Conservation (phyloP, 2,888 invertebrate genomes). For the Monopis laevigella region DNA sequence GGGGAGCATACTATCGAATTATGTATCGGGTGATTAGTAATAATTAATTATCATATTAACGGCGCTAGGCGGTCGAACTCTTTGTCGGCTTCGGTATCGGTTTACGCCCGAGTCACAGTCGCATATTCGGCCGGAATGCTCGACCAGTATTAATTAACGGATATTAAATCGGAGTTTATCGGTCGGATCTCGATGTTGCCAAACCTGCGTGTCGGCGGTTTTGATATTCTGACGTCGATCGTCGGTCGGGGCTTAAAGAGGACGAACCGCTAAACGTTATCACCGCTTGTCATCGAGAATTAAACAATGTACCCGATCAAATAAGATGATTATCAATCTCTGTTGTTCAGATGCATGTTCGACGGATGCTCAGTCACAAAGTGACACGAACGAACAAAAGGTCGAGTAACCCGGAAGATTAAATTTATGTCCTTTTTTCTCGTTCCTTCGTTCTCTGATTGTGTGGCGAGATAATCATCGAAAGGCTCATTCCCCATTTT, state of each 20-base stretch:
- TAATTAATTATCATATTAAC: slow-evolving; percentile 64
- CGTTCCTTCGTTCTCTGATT: background rate
- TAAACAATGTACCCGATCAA: slow-evolving; percentile 59
- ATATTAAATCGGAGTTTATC: slow-evolving; percentile 65
- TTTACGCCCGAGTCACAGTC: slow-evolving; percentile 57
- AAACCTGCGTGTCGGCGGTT: slow-evolving; percentile 56
- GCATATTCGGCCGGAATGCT: slow-evolving; percentile 55
- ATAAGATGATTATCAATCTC: slow-evolving; percentile 47
- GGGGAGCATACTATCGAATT: slow-evolving; percentile 37
- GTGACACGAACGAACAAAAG: slow-evolving; percentile 15
- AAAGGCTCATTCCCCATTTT: slow-evolving; percentile 33
- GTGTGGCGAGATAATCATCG: background rate
- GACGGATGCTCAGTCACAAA: slow-evolving; percentile 28
- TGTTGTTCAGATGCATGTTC: slow-evolving; percentile 19
- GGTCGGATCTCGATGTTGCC: slow-evolving; percentile 59
- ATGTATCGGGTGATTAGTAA: slow-evolving; percentile 55
- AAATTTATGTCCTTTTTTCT: slow-evolving; percentile 10
- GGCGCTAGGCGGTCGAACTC: slow-evolving; percentile 49
- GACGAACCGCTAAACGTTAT: slow-evolving; percentile 41
- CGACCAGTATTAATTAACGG: slow-evolving; percentile 64
- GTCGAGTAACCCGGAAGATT: slow-evolving; percentile 25
- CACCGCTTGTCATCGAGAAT: slow-evolving; percentile 55
- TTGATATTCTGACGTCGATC: slow-evolving; percentile 40
- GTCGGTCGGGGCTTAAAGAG: slow-evolving; percentile 35
- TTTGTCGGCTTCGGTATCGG: slow-evolving; percentile 57